Percentiles rank a stretch among this genome's conserved stretches.
These are phyloP conservation scores for Megalonaias nervosa DNA, from an alignment of 1,140 invertebrate genomes.

Conservation along the genomic window DNA sequence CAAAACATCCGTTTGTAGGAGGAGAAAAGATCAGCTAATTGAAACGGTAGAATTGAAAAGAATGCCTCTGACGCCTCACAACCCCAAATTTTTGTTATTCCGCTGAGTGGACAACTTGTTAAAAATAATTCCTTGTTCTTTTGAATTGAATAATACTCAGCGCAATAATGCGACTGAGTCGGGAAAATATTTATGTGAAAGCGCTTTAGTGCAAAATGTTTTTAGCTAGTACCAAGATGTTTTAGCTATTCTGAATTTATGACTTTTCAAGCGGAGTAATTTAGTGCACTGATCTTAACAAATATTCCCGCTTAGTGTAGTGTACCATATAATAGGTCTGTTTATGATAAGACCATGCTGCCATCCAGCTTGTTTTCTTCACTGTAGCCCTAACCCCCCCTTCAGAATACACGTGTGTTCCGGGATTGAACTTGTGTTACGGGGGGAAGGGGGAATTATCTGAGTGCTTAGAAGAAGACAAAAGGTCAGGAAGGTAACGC, in stretches of 20 bases:
- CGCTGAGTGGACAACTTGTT: conserved; percentile 59
- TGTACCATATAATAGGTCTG: conserved; percentile 66
- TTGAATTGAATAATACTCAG: conserved; percentile 46
- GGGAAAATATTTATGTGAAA: conserved; percentile 7
- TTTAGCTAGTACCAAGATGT: conserved; percentile 14
- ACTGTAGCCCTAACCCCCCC: conserved; percentile 51
- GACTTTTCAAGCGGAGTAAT: conserved; percentile 59
- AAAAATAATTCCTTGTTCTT: conserved; percentile 62
- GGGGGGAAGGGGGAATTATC: conserved; percentile 11
- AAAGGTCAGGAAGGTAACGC: not conserved
- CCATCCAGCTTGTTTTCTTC: conserved; percentile 49
- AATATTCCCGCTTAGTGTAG: conserved; percentile 70
- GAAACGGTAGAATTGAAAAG: conserved; percentile 67
- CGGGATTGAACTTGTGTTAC: conserved; percentile 27
- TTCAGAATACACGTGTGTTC: conserved; percentile 59
- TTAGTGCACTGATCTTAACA: conserved; percentile 47
- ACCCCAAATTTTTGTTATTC: conserved; percentile 54
- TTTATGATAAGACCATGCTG: conserved; percentile 69
- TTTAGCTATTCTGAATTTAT: conserved; percentile 5
- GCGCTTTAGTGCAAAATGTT: conserved; percentile 6
- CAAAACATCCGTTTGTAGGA: conserved; percentile 21
- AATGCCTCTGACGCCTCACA: conserved; percentile 66
- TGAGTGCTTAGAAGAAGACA: conserved; percentile 10
- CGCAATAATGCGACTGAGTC: conserved; percentile 35
- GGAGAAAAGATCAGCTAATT: conserved; percentile 60